Conservation (phyloP, 30 jellyfish, hydroid and myxozoan species). For the Pelagia noctiluca region DNA sequence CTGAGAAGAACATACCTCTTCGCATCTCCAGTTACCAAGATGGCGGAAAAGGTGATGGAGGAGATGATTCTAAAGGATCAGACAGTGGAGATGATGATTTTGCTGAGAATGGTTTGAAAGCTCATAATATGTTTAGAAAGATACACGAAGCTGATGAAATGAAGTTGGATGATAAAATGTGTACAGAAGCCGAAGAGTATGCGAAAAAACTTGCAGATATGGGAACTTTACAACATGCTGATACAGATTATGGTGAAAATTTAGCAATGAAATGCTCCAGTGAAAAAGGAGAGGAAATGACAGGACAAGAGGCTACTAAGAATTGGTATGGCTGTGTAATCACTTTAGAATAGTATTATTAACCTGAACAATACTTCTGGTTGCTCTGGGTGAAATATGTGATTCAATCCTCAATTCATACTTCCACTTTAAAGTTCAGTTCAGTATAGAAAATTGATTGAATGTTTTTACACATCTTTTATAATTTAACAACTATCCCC, state of each 20-base stretch:
- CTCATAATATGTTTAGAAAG: constrained; percentile 62
- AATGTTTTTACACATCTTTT: too few relatives aligned
- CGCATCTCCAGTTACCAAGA: too few relatives aligned
- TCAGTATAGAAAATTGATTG: too few relatives aligned
- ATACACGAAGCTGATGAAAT: constrained; percentile 44
- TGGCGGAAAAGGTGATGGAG: not conserved
- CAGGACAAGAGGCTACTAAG: constrained; percentile 60
- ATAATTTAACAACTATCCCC: too few relatives aligned
- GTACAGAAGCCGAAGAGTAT: constrained; percentile 75
- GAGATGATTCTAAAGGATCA: not conserved
- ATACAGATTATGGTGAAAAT: constrained; percentile 48
- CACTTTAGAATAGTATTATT: too few relatives aligned
- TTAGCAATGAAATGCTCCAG: constrained; percentile 47
- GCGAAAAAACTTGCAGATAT: constrained; percentile 74
- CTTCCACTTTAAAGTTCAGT: too few relatives aligned
- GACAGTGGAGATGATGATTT: not conserved
- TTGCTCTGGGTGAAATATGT: too few relatives aligned
- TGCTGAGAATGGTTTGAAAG: not conserved
- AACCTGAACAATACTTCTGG: too few relatives aligned
- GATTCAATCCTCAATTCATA: too few relatives aligned
- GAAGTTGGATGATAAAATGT: constrained; percentile 67
- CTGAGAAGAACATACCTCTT: too few relatives aligned
- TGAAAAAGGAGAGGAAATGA: constrained; percentile 12
- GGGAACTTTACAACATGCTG: constrained; percentile 59
- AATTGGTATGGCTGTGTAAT: constrained; percentile 36